Percentiles rank a stretch among this genome's conserved stretches.
Conservation (phyloP, 2,113 vertebrate species). For the Nothocercus nigrocapillus region DNA sequence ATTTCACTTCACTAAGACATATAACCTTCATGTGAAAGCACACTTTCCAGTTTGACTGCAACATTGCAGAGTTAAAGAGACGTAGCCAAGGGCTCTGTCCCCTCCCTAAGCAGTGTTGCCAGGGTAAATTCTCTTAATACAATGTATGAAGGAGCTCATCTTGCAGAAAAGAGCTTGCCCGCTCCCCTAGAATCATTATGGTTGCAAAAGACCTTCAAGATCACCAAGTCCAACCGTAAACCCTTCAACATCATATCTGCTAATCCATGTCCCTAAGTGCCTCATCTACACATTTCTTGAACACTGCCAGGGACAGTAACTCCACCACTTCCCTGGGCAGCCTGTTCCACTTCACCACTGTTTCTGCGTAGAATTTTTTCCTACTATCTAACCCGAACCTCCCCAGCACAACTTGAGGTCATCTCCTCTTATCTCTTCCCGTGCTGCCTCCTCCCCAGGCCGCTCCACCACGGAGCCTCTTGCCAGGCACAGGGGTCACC, state of each 20-base stretch:
- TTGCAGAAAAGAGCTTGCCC: background rate
- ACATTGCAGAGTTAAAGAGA: background rate
- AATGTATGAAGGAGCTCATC: background rate
- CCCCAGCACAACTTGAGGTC: too few species aligned
- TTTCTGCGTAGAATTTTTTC: too few species aligned
- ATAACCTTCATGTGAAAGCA: background rate
- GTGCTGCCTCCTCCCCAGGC: background rate
- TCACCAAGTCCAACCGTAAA: too few species aligned
- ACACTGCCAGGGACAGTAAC: too few species aligned
- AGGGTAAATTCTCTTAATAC: background rate
- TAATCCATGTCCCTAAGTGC: too few species aligned
- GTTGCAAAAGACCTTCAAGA: too few species aligned
- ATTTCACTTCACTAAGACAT: background rate
- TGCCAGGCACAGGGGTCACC: background rate
- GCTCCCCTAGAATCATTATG: background rate
- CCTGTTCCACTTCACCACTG: too few species aligned
- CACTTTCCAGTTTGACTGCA: background rate
- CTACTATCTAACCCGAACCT: too few species aligned
- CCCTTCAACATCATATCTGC: too few species aligned
- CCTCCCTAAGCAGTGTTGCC: constrained; percentile 12
- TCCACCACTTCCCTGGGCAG: too few species aligned
- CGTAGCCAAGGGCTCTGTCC: background rate
- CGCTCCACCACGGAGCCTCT: background rate
- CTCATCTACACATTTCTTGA: too few species aligned
- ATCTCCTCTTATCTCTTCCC: too few species aligned